Percentiles rank a stretch among this genome's conserved stretches.
Evolutionary conservation across 2,797 vertebrate species (phyloP).

Genomic region (Peromyscus melanophrys): DNA sequence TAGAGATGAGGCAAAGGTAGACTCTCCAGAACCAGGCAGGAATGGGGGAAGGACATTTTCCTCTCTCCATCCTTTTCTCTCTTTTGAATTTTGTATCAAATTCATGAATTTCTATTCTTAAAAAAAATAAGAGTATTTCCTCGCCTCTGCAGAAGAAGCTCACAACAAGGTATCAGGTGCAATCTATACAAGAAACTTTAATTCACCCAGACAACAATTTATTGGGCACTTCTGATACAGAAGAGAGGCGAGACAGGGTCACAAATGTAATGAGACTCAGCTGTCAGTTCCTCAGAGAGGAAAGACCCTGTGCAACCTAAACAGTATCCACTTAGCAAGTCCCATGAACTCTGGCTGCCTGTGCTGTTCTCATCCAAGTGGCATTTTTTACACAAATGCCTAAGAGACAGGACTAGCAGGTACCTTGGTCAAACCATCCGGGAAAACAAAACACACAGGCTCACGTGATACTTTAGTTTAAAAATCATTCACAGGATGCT

Average conservation of each 20-base stretch:
- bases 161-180: neutral
- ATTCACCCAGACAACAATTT: neutral
- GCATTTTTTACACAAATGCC: neutral
- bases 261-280: neutral
- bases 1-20: neutral
- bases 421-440: neutral
- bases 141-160: neutral
- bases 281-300: neutral
- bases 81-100: slow-evolving; percentile 35
- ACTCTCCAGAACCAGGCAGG: neutral
- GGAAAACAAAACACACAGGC: neutral
- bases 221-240: neutral
- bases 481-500: neutral
- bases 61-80: neutral
- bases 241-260: neutral
- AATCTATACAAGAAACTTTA: neutral
- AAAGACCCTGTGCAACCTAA: neutral
- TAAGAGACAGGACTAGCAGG: neutral
- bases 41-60: neutral
- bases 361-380: neutral
- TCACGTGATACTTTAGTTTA: neutral
- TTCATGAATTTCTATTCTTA: slow-evolving; percentile 8
- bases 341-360: neutral
- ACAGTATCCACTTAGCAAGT: neutral
- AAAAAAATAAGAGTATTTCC: slow-evolving; percentile 10